These are phyloP conservation scores for Emys orbicularis DNA, from an alignment of 2,797 vertebrate species.

Conservation along the genomic window DNA sequence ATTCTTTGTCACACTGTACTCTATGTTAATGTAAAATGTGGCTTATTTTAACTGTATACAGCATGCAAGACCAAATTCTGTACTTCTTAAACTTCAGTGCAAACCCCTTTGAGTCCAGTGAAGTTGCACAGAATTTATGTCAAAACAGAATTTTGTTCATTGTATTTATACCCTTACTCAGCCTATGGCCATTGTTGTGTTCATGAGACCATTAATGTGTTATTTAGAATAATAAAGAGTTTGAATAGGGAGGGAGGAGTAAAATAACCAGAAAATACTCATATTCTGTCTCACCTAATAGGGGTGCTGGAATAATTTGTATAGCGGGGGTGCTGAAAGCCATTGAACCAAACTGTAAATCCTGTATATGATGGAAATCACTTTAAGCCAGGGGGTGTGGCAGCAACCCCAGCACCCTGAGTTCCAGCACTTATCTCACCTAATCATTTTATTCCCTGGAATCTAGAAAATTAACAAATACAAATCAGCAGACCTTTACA, in stretches of 20 bases:
- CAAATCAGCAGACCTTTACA: rapidly evolving
- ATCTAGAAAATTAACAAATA: neutral
- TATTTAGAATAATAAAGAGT: neutral
- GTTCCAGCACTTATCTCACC: neutral
- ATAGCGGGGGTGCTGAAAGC: too few species aligned
- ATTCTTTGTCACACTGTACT: neutral
- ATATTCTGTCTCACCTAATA: neutral
- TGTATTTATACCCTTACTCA: neutral
- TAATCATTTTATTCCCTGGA: neutral
- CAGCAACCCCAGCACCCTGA: too few species aligned
- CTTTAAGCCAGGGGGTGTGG: too few species aligned
- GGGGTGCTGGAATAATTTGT: too few species aligned
- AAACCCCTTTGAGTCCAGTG: neutral
- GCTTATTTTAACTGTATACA: neutral
- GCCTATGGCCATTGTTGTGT: neutral
- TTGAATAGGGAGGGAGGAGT: neutral
- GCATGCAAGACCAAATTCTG: neutral
- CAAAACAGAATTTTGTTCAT: neutral
- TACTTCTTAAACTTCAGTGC: neutral
- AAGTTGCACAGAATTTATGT: neutral
- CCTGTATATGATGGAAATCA: too few species aligned
- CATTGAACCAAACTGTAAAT: too few species aligned
- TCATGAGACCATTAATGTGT: neutral
- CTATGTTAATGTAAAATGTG: rapidly evolving
- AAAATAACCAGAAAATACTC: neutral